Evolutionary conservation across 2,888 invertebrate genomes (phyloP), one percentile per base, ranked within the genome.

Genomic region (Merodon equestris): DNA sequence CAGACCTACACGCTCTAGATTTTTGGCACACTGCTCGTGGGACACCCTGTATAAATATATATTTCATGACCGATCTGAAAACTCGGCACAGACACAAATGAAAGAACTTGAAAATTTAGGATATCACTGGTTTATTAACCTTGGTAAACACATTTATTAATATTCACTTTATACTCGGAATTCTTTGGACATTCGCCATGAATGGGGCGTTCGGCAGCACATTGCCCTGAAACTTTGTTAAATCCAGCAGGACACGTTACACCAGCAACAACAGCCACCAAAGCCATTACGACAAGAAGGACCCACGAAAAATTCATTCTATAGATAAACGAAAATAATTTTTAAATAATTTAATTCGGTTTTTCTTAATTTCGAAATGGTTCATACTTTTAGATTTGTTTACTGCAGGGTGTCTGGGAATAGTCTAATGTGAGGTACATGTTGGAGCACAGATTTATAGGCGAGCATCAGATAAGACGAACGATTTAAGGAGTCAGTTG

Each of bases 71-170:
- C 45, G 3, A 15, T 15, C 10, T 15, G 17, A 19, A 18, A 12
- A 18, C n/a, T 48, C n/a, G n/a, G 18, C 12, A 10, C 48, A 19
- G 18, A 18, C 27, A 18, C 1, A 12, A 45, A 13, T 15, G 13
- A 34, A 9, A 27, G 50, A 34, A 27, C 19, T 10, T 42, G 36
- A n/a, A 38, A 44, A 56, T 40, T 7, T n/a, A 50, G 40, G 10
- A 40, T 10, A 1, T 38, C 34, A 38, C n/a, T n/a, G n/a, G 48
- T 66, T 68, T 68, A 74, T 71, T 81, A 27, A 9, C 17, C 0
- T 12, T 70, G 44, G 51, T 84, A 84, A 14, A 87, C 86, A 79
- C 88, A 88, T 58, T 85, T 86, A 81, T 88, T 87, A 5, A 84
- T 53, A 12, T 82, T 85, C 4, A 83, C 0, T 36, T 82, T 83